Percentiles rank a stretch among this genome's conserved stretches.
phyloP scores from a whole-genome alignment of 2,888 invertebrate genomes.

The Anaspis maculata region DNA sequence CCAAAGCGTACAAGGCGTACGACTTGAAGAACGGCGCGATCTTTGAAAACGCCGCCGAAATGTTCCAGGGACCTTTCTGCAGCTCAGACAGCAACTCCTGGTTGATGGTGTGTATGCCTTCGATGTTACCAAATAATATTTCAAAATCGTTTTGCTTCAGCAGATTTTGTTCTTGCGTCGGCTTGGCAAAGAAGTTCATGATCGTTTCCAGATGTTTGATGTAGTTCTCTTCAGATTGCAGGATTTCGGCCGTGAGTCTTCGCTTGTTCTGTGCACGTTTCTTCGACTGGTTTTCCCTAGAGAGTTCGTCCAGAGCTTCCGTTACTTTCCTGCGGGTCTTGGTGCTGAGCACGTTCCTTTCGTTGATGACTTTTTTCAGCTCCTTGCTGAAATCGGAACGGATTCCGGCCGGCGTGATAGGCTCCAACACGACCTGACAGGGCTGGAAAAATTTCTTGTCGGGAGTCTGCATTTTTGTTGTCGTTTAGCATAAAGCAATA shows the following conservation, averaged over 20 bases:
- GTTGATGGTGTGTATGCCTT: constrained; percentile 56
- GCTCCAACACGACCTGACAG: constrained; percentile 24
- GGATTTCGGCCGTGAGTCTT: constrained; percentile 59
- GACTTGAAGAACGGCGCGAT: constrained; percentile 70
- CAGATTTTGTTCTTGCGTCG: constrained; percentile 46
- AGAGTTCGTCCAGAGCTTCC: constrained; percentile 47
- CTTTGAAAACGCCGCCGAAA: constrained; percentile 58
- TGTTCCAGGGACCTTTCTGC: constrained; percentile 47
- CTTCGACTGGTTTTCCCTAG: constrained; percentile 33
- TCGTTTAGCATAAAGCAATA: too few relatives aligned
- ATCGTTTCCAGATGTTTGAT: constrained; percentile 57
- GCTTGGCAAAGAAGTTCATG: constrained; percentile 55
- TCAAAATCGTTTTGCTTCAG: constrained; percentile 45
- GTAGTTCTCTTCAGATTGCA: constrained; percentile 62
- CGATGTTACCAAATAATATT: constrained; percentile 55
- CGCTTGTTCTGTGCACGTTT: constrained; percentile 33
- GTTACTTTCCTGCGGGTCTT: constrained; percentile 54
- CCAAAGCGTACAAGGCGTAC: constrained; percentile 70
- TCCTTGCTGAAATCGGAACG: constrained; percentile 49
- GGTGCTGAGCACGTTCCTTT: constrained; percentile 54
- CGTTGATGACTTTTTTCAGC: constrained; percentile 51
- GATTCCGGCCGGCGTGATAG: constrained; percentile 49
- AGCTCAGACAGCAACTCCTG: constrained; percentile 52
- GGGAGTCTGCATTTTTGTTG: neutral
- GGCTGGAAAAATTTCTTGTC: constrained; percentile 8